Conservation (phyloP, 2,113 vertebrate genomes). For the Amphiprion ocellaris region DNA sequence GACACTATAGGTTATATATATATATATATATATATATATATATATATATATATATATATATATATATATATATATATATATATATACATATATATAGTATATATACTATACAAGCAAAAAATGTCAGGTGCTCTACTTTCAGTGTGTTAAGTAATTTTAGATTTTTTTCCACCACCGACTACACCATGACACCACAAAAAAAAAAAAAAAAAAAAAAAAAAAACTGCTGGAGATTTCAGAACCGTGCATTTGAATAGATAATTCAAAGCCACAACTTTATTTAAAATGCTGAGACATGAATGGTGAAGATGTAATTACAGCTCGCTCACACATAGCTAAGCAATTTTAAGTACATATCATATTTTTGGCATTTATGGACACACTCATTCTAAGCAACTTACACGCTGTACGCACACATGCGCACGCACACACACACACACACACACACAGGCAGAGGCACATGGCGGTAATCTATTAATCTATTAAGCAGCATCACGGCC, state of each 20-base stretch:
- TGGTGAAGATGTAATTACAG: slow-evolving; percentile 24
- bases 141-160: neutral
- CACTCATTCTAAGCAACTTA: neutral
- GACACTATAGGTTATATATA: too few relatives aligned
- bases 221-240: slow-evolving; percentile 2
- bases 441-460: neutral
- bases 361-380: slow-evolving; percentile 4
- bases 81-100: too few relatives aligned
- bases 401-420: slow-evolving; percentile 11
- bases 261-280: slow-evolving; percentile 28
- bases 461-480: slow-evolving; percentile 59
- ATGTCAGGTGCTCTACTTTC: neutral
- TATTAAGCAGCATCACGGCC: slow-evolving; percentile 48
- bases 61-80: too few relatives aligned
- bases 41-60: too few relatives aligned
- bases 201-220: neutral
- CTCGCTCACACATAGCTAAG: slow-evolving; percentile 9
- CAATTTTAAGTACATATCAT: slow-evolving; percentile 22
- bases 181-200: neutral
- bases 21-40: too few relatives aligned
- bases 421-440: slow-evolving; percentile 5
- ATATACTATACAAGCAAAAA: neutral
- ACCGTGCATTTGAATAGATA: slow-evolving; percentile 3
- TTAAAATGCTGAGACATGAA: slow-evolving; percentile 33
- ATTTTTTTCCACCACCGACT: neutral